A percentile compares a stretch with the other conserved stretches of the same genome.
Conservation (phyloP, 2,113 vertebrate genomes). For the Mobula hypostoma region DNA sequence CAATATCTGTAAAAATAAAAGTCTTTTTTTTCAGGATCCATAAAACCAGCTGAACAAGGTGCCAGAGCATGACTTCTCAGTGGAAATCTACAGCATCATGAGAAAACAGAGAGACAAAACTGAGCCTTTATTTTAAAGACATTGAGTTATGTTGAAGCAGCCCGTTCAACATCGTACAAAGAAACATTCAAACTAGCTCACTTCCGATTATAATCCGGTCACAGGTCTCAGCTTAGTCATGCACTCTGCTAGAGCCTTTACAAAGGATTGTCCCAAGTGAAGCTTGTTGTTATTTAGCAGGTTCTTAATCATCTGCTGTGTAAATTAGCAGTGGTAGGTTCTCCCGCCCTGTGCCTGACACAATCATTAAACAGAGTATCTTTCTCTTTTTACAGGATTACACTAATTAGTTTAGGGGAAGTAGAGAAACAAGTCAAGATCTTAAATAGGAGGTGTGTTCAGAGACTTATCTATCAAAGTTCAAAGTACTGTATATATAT, state of each 20-base stretch:
- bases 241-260: conserved; percentile 46
- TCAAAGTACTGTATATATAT: too few species aligned
- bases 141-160: neutral
- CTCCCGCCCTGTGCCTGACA: conserved; percentile 53
- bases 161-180: neutral
- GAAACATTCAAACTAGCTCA: neutral
- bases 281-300: conserved; percentile 51
- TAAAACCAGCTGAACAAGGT: neutral
- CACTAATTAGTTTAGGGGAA: conserved; percentile 70
- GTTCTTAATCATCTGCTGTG: conserved; percentile 46
- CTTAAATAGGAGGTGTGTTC: neutral
- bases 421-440: conserved; percentile 44
- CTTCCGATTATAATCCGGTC: neutral
- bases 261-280: conserved; percentile 51
- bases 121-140: neutral
- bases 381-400: conserved; percentile 79
- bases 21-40: neutral
- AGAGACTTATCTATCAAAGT: neutral
- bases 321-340: conserved; percentile 48
- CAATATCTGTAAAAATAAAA: neutral
- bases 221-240: neutral
- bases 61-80: neutral
- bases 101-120: neutral
- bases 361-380: conserved; percentile 61
- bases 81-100: neutral